phyloP scores from a whole-genome alignment of 2,888 invertebrate genomes.

The Latrodectus hesperus region DNA sequence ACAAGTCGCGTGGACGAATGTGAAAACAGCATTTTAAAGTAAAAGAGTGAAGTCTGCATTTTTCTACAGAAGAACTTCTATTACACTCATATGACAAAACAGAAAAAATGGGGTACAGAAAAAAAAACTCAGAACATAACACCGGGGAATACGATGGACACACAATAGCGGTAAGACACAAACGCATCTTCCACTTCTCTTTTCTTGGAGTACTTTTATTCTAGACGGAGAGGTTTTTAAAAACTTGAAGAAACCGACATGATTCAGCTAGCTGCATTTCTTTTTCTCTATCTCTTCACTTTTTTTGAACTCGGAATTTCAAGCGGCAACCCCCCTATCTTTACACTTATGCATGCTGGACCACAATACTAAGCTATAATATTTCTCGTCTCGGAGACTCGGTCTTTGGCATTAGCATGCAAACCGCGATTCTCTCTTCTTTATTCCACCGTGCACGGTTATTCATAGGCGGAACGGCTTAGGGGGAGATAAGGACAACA shows the following conservation, averaged over 20 bases:
- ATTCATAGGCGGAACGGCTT: slow-evolving; percentile 64
- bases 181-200: slow-evolving; percentile 45
- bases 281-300: slow-evolving; percentile 2
- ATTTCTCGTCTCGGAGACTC: slow-evolving; percentile 60
- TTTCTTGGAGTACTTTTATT: slow-evolving; percentile 58
- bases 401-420: slow-evolving; percentile 61
- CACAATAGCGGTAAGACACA: slow-evolving; percentile 54
- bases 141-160: slow-evolving; percentile 51
- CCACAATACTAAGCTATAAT: slow-evolving; percentile 68
- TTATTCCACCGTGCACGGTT: slow-evolving; percentile 56
- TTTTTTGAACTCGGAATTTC: slow-evolving; percentile 40
- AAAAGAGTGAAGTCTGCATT: slow-evolving; percentile 63
- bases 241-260: slow-evolving; percentile 37
- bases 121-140: slow-evolving; percentile 9
- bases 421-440: slow-evolving; percentile 48
- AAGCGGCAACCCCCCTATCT: slow-evolving; percentile 26
- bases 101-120: slow-evolving; percentile 4
- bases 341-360: slow-evolving; percentile 62
- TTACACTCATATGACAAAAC: slow-evolving; percentile 38
- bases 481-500: slow-evolving; percentile 31
- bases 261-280: not conserved
- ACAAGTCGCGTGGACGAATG: slow-evolving; percentile 28
- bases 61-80: slow-evolving; percentile 49
- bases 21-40: slow-evolving; percentile 60
- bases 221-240: slow-evolving; percentile 36